Conservation (phyloP, 2,888 invertebrate species). For the Macropis europaea region DNA sequence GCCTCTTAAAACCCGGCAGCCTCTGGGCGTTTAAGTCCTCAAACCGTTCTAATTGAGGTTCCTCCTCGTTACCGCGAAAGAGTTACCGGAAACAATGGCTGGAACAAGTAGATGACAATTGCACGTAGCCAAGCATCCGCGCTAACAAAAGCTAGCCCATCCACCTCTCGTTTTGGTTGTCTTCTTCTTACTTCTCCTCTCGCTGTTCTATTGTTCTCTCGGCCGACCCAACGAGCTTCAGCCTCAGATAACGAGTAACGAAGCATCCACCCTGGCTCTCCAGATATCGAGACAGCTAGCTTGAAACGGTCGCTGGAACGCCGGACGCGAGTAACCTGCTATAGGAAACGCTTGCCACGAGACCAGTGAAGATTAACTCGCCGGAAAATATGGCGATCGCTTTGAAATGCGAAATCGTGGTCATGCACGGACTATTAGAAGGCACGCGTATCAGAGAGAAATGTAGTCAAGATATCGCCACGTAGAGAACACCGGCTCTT, state of each 20-base stretch:
- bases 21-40: conserved; percentile 79
- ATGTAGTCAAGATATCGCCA: too few species aligned
- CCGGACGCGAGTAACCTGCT: conserved; percentile 16
- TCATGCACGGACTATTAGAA: too few species aligned
- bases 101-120: conserved; percentile 72
- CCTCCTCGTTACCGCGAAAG: conserved; percentile 77
- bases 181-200: conserved; percentile 44
- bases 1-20: conserved; percentile 73
- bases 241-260: conserved; percentile 65
- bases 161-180: conserved; percentile 43
- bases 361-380: conserved; percentile 8
- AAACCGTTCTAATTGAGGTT: conserved; percentile 79
- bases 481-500: too few species aligned
- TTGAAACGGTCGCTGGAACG: conserved; percentile 24
- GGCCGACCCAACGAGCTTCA: conserved; percentile 53
- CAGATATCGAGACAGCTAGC: conserved; percentile 59
- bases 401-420: neutral
- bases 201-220: conserved; percentile 46
- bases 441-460: too few species aligned
- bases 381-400: conserved; percentile 2
- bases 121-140: conserved; percentile 62
- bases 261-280: conserved; percentile 61
- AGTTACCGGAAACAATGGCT: conserved; percentile 75
- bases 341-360: neutral
- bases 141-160: conserved; percentile 68